These are phyloP conservation scores for Eucidaris tribuloides DNA, from an alignment of 35 echinoderm and acorn worm genomes.

Conservation along the genomic window DNA sequence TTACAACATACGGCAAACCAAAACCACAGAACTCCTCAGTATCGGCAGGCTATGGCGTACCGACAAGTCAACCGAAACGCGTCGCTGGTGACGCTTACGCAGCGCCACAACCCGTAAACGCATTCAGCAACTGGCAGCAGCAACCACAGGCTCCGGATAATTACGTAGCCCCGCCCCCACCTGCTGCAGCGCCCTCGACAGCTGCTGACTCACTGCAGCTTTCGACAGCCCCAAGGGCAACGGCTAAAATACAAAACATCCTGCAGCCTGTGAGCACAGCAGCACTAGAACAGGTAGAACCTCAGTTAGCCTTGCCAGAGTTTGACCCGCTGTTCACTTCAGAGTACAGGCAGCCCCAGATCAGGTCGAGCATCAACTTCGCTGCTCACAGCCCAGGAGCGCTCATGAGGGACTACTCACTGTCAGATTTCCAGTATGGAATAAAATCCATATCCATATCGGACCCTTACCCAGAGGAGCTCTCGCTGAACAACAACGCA, in stretches of 20 bases:
- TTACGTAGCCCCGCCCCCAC: slow-evolving; percentile 16
- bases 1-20: not conserved
- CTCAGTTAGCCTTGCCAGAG: not conserved
- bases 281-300: not conserved
- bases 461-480: not conserved
- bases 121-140: not conserved
- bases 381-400: not conserved
- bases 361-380: not conserved
- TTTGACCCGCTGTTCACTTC: slow-evolving; percentile 31
- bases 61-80: not conserved
- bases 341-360: not conserved
- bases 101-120: not conserved
- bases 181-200: not conserved
- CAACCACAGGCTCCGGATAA: not conserved
- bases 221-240: slow-evolving; percentile 11
- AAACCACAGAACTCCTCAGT: not conserved
- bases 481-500: slow-evolving; percentile 10
- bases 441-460: not conserved
- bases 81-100: not conserved
- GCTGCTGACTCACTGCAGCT: slow-evolving; percentile 13
- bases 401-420: not conserved
- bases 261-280: not conserved
- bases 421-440: not conserved
- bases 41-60: not conserved
- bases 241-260: slow-evolving; percentile 16